A percentile compares a stretch with the other conserved stretches of the same genome.
Conservation (phyloP, 1,140 invertebrate genomes). For the Acromyrmex echinatior region DNA sequence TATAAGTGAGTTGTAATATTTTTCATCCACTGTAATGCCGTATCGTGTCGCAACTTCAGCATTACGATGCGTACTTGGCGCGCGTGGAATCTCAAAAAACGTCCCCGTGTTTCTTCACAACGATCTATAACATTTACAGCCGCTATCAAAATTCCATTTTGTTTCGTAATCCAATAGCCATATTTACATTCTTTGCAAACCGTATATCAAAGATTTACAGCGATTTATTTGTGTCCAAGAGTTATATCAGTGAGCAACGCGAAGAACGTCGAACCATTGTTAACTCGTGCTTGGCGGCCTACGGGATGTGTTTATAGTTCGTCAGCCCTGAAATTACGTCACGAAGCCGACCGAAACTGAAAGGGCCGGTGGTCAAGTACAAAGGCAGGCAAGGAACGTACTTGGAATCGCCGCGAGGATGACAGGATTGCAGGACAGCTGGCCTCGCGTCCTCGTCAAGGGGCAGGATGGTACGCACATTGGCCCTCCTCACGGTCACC, state of each 20-base stretch:
- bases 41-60: neutral
- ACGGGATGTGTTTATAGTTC: conserved; percentile 69
- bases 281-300: conserved; percentile 69
- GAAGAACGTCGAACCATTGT: conserved; percentile 61
- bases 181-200: neutral
- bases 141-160: neutral
- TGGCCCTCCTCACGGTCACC: conserved; percentile 93
- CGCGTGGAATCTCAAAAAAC: neutral
- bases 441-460: conserved; percentile 96
- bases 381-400: conserved; percentile 83
- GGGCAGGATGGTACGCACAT: conserved; percentile 93
- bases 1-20: neutral
- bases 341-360: conserved; percentile 76
- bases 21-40: neutral
- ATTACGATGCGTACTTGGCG: neutral
- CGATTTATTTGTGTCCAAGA: conserved; percentile 26
- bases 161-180: conserved; percentile 10
- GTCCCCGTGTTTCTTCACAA: neutral
- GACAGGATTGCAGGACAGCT: conserved; percentile 95
- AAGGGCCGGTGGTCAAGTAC: conserved; percentile 5
- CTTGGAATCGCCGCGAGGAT: conserved; percentile 96
- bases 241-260: conserved; percentile 34
- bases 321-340: conserved; percentile 75
- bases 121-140: neutral
- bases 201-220: neutral